Conservation (phyloP, 2,888 invertebrate genomes). For the Phyto melanocephala region DNA sequence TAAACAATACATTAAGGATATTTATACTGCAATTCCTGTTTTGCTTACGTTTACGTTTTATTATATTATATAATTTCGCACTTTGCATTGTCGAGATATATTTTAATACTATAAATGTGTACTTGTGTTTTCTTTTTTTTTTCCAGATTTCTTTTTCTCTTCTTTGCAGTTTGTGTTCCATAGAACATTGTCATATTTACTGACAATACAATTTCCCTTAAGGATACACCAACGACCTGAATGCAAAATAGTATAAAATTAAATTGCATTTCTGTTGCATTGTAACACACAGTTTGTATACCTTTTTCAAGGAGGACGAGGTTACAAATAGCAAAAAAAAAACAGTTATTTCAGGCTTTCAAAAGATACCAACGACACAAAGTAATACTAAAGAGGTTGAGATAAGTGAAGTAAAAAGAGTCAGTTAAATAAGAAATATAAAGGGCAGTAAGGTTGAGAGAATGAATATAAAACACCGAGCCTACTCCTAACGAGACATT, state of each 20-base stretch:
- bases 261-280: conserved; percentile 41
- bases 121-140: not conserved
- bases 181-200: conserved; percentile 55
- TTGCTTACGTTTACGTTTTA: conserved; percentile 34
- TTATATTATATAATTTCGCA: conserved; percentile 45
- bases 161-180: not conserved
- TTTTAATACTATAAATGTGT: not conserved
- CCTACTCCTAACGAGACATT: conserved; percentile 13
- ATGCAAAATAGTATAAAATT: conserved; percentile 45
- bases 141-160: not conserved
- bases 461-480: not conserved
- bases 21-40: conserved; percentile 59
- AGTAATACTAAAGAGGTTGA: conserved; percentile 51
- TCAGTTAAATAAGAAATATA: conserved; percentile 21
- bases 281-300: conserved; percentile 26
- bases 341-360: not conserved
- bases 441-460: not conserved
- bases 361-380: not conserved
- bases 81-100: conserved; percentile 23
- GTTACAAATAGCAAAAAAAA: not conserved
- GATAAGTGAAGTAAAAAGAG: conserved; percentile 23
- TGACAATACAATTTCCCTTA: conserved; percentile 59
- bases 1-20: conserved; percentile 56
- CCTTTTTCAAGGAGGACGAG: not conserved
- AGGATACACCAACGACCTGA: conserved; percentile 57